Evolutionary conservation across 2,797 vertebrate genomes (phyloP).

Genomic region (Amniataba percoides): DNA sequence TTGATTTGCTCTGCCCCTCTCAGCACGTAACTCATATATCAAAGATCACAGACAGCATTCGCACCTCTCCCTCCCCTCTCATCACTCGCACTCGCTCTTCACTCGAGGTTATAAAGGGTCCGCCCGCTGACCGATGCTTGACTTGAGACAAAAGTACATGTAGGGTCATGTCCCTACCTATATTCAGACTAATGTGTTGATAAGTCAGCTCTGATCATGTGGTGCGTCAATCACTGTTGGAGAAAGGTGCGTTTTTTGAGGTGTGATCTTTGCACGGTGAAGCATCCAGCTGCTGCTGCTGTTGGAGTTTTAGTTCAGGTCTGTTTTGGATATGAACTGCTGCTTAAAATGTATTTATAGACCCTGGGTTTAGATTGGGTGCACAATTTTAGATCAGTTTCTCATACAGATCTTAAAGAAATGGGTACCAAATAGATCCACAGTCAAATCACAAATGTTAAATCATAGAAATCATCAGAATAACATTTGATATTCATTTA

Average conservation of each 20-base stretch:
- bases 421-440: neutral
- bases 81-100: neutral
- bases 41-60: conserved; percentile 19
- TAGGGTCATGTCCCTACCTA: neutral
- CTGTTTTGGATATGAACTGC: neutral
- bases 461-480: too few species aligned
- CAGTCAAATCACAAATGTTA: neutral
- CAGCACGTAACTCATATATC: conserved; percentile 14
- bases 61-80: neutral
- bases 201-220: neutral
- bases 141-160: neutral
- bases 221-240: conserved; percentile 3
- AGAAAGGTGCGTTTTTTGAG: neutral
- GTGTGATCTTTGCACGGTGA: neutral
- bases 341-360: neutral
- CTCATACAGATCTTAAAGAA: neutral
- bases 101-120: neutral
- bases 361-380: neutral
- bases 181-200: neutral
- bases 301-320: neutral
- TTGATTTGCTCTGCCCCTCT: conserved; percentile 22
- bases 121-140: neutral
- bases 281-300: neutral
- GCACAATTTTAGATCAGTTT: neutral
- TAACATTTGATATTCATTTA: neutral